Conservation (phyloP, 1,140 invertebrate genomes). For the Calliopsis andreniformis region DNA sequence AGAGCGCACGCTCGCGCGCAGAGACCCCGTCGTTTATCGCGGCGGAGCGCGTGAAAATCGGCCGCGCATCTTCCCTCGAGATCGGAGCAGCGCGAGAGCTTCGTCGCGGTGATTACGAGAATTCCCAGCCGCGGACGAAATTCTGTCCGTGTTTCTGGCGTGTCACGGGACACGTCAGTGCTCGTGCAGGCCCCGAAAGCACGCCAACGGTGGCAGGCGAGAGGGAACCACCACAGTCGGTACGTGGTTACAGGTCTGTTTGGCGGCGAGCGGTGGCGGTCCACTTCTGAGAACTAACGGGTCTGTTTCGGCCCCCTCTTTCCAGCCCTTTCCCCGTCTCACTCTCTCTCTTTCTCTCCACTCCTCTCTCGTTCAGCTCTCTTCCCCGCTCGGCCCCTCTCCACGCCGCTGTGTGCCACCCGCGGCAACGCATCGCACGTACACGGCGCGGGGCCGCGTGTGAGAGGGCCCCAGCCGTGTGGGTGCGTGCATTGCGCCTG, state of each 20-base stretch:
- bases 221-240: slow-evolving; percentile 49
- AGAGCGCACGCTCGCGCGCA: slow-evolving; percentile 16
- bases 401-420: slow-evolving; percentile 28
- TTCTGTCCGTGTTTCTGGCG: slow-evolving; percentile 21
- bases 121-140: background rate
- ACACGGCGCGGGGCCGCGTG: background rate
- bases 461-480: background rate
- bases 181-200: slow-evolving; percentile 7
- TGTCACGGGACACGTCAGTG: slow-evolving; percentile 28
- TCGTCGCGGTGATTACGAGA: background rate
- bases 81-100: background rate
- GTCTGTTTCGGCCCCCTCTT: slow-evolving; percentile 75
- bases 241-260: slow-evolving; percentile 75
- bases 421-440: slow-evolving; percentile 56
- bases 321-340: background rate
- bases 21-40: too few species aligned
- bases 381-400: background rate
- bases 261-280: slow-evolving; percentile 72
- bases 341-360: background rate
- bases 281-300: slow-evolving; percentile 80
- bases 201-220: slow-evolving; percentile 23
- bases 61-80: background rate
- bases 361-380: background rate
- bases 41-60: background rate
- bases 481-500: slow-evolving; percentile 51